Percentiles rank a stretch among this genome's conserved stretches.
Evolutionary conservation across 2,888 invertebrate genomes (phyloP).

Genomic region (Drosophila cracens): DNA sequence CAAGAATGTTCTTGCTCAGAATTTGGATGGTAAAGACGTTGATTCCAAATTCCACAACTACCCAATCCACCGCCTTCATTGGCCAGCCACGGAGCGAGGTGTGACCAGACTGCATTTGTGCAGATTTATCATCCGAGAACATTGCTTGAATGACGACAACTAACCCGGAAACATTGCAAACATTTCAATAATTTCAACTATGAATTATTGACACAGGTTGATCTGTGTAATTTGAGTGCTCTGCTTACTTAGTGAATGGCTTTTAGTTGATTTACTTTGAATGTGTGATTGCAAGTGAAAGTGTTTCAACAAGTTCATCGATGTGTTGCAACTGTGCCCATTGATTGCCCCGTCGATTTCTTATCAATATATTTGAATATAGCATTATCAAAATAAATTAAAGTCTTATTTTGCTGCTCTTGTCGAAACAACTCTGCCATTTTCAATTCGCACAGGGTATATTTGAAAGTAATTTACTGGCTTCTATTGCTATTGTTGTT

Average conservation of each 20-base stretch:
- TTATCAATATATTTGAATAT: background rate
- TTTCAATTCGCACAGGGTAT: background rate
- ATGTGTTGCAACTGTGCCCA: background rate
- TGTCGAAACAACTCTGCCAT: background rate
- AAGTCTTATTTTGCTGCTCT: background rate
- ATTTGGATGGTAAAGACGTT: constrained; percentile 33
- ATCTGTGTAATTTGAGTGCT: background rate
- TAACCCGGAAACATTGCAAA: background rate
- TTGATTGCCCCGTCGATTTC: background rate
- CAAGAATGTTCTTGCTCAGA: constrained; percentile 40
- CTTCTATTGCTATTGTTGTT: constrained; percentile 2
- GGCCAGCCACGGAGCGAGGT: background rate
- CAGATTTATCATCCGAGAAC: background rate
- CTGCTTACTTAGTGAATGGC: background rate
- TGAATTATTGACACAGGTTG: background rate
- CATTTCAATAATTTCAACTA: background rate
- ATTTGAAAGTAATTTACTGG: constrained; percentile 3
- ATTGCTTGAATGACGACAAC: background rate
- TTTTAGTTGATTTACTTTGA: background rate
- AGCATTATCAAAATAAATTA: background rate
- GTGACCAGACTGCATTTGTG: background rate
- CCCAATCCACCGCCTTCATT: background rate
- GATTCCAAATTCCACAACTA: background rate
- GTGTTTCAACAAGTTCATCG: background rate
- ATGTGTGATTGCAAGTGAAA: background rate